These are phyloP conservation scores for Micromys minutus DNA, from an alignment of 2,113 vertebrate species.

Conservation along the genomic window DNA sequence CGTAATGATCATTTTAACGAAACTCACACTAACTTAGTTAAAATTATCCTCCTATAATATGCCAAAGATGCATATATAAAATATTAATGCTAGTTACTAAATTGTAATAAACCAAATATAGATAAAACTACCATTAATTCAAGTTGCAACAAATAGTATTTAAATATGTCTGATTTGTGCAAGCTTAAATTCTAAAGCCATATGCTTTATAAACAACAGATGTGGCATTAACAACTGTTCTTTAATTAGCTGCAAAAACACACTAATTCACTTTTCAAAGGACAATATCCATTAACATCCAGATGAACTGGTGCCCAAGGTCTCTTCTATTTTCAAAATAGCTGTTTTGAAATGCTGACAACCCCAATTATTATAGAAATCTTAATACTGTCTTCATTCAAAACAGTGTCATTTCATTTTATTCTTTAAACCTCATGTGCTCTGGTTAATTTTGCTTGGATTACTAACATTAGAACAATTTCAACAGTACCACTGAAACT, in stretches of 20 bases:
- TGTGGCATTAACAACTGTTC: constrained; percentile 72
- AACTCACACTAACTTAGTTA: neutral
- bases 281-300: constrained; percentile 61
- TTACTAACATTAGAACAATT: neutral
- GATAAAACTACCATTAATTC: neutral
- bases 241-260: constrained; percentile 69
- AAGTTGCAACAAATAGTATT: constrained; percentile 37
- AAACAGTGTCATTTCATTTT: neutral
- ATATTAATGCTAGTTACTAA: neutral
- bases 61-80: neutral
- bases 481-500: neutral
- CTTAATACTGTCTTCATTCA: neutral
- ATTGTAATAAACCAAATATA: neutral
- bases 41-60: neutral
- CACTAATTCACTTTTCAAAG: constrained; percentile 61
- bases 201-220: constrained; percentile 74
- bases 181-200: constrained; percentile 72
- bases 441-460: neutral
- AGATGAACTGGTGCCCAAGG: constrained; percentile 51
- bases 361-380: constrained; percentile 22
- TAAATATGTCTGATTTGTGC: constrained; percentile 57
- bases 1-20: too few species aligned
- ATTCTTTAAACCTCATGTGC: constrained; percentile 20
- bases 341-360: constrained; percentile 65
- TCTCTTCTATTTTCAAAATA: constrained; percentile 65